These are phyloP conservation scores for Callipepla californica DNA, from an alignment of 2,113 vertebrate genomes.

Conservation along the genomic window DNA sequence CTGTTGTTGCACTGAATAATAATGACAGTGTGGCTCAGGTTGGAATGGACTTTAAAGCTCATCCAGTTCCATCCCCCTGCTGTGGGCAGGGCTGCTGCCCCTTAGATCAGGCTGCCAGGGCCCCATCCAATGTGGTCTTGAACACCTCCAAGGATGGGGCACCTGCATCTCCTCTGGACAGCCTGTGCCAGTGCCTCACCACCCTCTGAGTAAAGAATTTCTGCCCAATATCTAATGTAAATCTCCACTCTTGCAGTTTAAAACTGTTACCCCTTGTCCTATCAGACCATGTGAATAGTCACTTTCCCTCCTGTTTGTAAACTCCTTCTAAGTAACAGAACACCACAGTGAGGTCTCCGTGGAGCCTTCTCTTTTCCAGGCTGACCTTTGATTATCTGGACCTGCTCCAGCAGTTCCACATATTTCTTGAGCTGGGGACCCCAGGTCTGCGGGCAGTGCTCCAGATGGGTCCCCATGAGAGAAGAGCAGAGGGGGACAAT, in stretches of 20 bases:
- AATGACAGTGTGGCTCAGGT: background rate
- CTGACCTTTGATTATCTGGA: background rate
- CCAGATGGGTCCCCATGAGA: background rate
- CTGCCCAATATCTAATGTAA: background rate
- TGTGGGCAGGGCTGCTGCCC: background rate
- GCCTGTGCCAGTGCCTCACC: background rate
- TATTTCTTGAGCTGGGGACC: background rate
- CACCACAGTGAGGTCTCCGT: background rate
- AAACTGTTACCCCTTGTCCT: background rate
- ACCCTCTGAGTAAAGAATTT: background rate
- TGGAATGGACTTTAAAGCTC: background rate
- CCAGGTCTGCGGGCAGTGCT: background rate
- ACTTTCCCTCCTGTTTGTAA: background rate
- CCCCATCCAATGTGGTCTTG: background rate
- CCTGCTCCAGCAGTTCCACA: background rate
- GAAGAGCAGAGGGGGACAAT: background rate
- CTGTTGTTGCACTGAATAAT: background rate
- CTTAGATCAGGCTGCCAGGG: background rate
- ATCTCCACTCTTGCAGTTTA: background rate
- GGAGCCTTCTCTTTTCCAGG: background rate
- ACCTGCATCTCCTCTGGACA: background rate
- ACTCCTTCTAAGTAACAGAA: background rate
- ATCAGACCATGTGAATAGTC: too few relatives aligned
- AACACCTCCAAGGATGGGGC: background rate
- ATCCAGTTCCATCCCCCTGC: background rate